Evolutionary conservation across 2,888 invertebrate genomes (phyloP), one percentile per base, ranked within the genome.

Genomic region (Chaetoderma sp.): DNA sequence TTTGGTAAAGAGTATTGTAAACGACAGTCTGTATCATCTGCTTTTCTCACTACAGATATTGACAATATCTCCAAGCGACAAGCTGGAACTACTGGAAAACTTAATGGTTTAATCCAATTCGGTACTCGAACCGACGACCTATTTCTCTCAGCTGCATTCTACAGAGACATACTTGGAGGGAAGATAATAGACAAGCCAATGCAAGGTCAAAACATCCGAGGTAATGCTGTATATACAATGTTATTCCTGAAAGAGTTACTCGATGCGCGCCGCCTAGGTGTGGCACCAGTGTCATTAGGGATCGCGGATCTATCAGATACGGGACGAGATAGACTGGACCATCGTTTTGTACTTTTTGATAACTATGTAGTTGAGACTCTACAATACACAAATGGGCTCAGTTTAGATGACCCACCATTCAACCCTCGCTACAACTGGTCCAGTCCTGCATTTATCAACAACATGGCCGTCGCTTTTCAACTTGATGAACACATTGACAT

Each of bases 361-460:
- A 60, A 60, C 60, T 60, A 49, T 18, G 60, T 60, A 36, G 60
- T 60, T 23, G 47, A 60, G 44, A 60, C 60, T 6, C 32, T 60
- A 16, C 49, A 33, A 39, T 60, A 60, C 47, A 60, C 60, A 4
- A 39, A 47, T 39, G 60, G 60, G 1, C 25, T 4, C 27, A 23
- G 16, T 6, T 39, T 60, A 10, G 47, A 39, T 10, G 23, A 47
- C 3, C 60, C 60, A 10, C 27, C 2, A 4, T 60, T 60, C 50
- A 60, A 32, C 47, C 60, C 60, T 5, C 47, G 60, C 33, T 33
- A n/a, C n/a, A n/a, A n/a, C n/a, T n/a, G n/a, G n/a, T n/a, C n/a
- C n/a, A n/a, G n/a, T n/a, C n/a, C n/a, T 16, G 60, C 50, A 16
- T 60, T 50, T 50, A 23, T 32, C 23, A 47, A 60, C 36, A 45